These are phyloP conservation scores for Python bivittatus DNA, from an alignment of 2,113 vertebrate species.

Conservation along the genomic window DNA sequence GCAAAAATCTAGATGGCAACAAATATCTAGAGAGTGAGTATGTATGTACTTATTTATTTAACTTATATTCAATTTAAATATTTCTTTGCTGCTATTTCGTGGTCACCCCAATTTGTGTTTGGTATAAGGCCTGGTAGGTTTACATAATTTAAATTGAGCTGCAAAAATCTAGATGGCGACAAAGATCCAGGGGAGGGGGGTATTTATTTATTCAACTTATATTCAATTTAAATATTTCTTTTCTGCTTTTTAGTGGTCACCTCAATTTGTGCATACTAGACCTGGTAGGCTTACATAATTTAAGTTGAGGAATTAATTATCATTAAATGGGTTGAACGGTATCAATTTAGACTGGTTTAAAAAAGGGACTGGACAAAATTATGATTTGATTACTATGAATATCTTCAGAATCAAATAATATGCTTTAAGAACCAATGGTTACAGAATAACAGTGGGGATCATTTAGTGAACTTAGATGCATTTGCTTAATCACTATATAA, in stretches of 20 bases:
- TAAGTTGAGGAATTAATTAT: not conserved
- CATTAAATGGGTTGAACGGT: not conserved
- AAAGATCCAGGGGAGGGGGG: no score
- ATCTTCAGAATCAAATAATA: no score
- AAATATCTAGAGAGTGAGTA: no score
- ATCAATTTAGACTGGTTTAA: not conserved
- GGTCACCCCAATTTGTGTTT: not conserved
- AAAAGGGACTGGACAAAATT: not conserved
- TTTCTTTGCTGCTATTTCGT: not conserved
- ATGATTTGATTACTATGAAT: not conserved
- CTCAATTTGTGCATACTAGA: not conserved
- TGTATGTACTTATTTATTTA: not conserved
- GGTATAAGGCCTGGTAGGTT: not conserved
- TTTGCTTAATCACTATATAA: no score
- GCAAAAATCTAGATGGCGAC: no score
- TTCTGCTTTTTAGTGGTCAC: not conserved
- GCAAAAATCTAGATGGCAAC: no score
- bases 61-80: not conserved
- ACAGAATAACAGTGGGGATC: no score
- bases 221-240: not conserved
- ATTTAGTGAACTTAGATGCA: no score
- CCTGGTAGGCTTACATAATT: not conserved
- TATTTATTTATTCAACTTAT: not conserved
- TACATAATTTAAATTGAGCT: not conserved
- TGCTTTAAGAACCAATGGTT: no score